Conservation (phyloP, 2,797 vertebrate species). For the Gymnoscopelus braueri region DNA sequence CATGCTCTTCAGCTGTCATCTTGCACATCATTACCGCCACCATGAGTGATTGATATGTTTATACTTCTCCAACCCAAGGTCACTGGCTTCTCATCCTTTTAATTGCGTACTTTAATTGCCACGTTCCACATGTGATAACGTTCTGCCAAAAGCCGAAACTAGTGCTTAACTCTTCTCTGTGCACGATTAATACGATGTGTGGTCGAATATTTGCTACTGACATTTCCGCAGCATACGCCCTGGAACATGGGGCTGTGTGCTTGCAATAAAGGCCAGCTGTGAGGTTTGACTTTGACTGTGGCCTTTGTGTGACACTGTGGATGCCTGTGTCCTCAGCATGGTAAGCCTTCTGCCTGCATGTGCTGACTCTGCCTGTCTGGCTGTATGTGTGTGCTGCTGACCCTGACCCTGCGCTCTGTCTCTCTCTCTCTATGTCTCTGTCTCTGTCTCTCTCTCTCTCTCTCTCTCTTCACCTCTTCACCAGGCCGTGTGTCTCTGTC, state of each 20-base stretch:
- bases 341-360: slow-evolving; percentile 41
- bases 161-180: background rate
- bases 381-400: slow-evolving; percentile 28
- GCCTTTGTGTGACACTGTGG: slow-evolving; percentile 43
- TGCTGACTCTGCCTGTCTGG: slow-evolving; percentile 65
- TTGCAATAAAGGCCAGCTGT: slow-evolving; percentile 17
- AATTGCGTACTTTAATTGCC: slow-evolving; percentile 20
- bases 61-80: slow-evolving; percentile 25
- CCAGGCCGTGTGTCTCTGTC: slow-evolving; percentile 90
- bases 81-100: slow-evolving; percentile 32
- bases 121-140: slow-evolving; percentile 17
- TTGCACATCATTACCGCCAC: slow-evolving; percentile 40
- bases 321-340: slow-evolving; percentile 38
- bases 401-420: slow-evolving; percentile 27
- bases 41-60: slow-evolving; percentile 57
- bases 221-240: background rate
- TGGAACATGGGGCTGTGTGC: slow-evolving; percentile 11
- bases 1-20: slow-evolving; percentile 52
- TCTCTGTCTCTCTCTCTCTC: slow-evolving; percentile 31
- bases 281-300: slow-evolving; percentile 52
- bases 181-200: background rate
- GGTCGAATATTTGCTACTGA: slow-evolving; percentile 17
- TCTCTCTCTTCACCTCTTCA: slow-evolving; percentile 29
- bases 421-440: background rate
- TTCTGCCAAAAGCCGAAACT: background rate